Conservation (phyloP, 2,113 vertebrate genomes). For the Accipiter virgatus region DNA sequence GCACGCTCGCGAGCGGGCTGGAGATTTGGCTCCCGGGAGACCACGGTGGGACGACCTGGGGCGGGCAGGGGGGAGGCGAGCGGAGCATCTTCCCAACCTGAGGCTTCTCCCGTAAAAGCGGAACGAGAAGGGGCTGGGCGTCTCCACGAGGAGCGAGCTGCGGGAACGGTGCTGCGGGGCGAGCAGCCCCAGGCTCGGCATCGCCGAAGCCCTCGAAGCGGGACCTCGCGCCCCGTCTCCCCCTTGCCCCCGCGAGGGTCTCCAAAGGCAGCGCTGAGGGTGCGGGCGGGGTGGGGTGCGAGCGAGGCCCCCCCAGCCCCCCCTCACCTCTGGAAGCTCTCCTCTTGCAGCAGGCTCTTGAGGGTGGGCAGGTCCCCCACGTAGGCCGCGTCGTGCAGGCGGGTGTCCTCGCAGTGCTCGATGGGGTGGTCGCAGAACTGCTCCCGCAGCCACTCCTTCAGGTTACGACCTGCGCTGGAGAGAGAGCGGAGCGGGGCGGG, state of each 20-base stretch:
- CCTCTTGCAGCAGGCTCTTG: no score
- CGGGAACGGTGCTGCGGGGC: rapidly evolving
- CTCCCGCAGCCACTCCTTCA: no score
- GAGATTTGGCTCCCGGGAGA: not conserved
- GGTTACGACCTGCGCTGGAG: no score
- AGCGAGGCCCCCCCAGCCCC: no score
- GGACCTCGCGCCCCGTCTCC: not conserved
- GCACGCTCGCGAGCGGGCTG: not conserved
- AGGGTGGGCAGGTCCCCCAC: no score
- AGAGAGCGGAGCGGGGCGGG: no score
- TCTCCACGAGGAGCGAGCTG: not conserved
- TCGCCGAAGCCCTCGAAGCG: not conserved
- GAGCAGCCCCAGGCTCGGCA: not conserved
- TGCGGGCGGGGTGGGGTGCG: not conserved
- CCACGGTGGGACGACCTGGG: not conserved
- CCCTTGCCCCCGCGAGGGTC: not conserved
- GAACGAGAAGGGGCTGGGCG: rapidly evolving
- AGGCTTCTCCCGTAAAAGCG: not conserved
- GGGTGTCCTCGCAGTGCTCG: no score
- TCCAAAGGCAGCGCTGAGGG: not conserved
- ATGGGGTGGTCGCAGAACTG: no score
- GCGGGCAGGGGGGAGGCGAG: not conserved
- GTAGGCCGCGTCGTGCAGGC: no score
- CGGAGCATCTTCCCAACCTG: not conserved
- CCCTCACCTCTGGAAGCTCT: no score